phyloP scores from a whole-genome alignment of 2,113 vertebrate species.

The Calyptommatus sinebrachiatus region DNA sequence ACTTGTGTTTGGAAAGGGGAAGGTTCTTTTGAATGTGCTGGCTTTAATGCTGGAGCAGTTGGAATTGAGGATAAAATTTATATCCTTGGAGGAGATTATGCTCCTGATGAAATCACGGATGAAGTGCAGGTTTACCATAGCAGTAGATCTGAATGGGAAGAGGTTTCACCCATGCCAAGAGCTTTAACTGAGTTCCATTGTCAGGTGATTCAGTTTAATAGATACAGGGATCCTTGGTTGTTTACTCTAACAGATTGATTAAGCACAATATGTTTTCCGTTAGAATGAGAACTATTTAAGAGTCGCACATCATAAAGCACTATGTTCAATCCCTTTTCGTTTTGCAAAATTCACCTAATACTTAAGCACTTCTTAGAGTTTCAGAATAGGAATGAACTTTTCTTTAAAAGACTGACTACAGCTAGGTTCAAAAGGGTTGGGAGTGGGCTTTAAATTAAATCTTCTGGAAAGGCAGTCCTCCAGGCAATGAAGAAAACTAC shows the following conservation, averaged over 20 bases:
- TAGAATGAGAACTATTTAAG: background rate
- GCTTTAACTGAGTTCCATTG: conserved; percentile 96
- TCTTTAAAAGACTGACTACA: background rate
- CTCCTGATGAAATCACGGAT: conserved; percentile 95
- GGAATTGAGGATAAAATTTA: conserved; percentile 91
- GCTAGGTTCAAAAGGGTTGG: background rate
- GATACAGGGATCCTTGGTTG: conserved; percentile 90
- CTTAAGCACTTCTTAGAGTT: background rate
- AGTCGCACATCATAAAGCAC: background rate
- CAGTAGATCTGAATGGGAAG: conserved; percentile 90
- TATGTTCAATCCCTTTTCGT: background rate
- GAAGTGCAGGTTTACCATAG: conserved; percentile 95
- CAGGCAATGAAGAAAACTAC: background rate
- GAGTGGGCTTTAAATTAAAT: background rate
- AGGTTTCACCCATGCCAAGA: conserved; percentile 92
- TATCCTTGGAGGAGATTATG: conserved; percentile 95
- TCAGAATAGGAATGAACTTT: background rate
- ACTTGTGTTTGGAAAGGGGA: conserved; percentile 92
- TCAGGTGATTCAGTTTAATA: conserved; percentile 91
- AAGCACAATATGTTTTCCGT: conserved; percentile 15
- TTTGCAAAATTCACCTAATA: background rate
- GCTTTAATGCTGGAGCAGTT: conserved; percentile 94
- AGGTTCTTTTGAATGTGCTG: conserved; percentile 95
- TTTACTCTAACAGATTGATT: conserved; percentile 52
- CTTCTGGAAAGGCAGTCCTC: background rate